Evolutionary conservation across 2,888 invertebrate genomes (phyloP).

Genomic region (Clepsis dumicolana): DNA sequence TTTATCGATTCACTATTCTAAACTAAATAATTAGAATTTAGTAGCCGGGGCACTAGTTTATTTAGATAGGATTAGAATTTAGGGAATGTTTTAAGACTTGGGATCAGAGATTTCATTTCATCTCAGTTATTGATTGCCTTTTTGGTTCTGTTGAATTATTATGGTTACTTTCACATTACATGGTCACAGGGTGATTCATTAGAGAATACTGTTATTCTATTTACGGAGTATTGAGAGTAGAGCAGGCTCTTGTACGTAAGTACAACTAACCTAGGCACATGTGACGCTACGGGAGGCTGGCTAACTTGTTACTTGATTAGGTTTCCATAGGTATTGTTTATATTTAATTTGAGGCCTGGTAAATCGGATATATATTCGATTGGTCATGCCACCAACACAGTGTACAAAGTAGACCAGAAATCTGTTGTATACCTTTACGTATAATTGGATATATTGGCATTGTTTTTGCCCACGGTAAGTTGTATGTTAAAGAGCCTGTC

Average conservation of each 20-base stretch:
- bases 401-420: slow-evolving; percentile 63
- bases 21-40: slow-evolving; percentile 32
- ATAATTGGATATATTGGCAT: slow-evolving; percentile 76
- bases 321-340: slow-evolving; percentile 40
- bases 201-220: slow-evolving; percentile 44
- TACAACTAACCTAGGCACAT: slow-evolving; percentile 36
- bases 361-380: slow-evolving; percentile 48
- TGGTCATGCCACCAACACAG: slow-evolving; percentile 66
- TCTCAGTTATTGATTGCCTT: slow-evolving; percentile 38
- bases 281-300: slow-evolving; percentile 35
- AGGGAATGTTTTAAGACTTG: background rate
- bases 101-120: slow-evolving; percentile 14
- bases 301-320: slow-evolving; percentile 41
- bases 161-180: background rate
- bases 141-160: slow-evolving; percentile 15
- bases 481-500: slow-evolving; percentile 70
- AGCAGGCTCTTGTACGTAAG: slow-evolving; percentile 23
- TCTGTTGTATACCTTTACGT: slow-evolving; percentile 52
- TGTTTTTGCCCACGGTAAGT: slow-evolving; percentile 80
- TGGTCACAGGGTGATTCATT: slow-evolving; percentile 13
- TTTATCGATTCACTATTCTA: slow-evolving; percentile 43
- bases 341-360: slow-evolving; percentile 40
- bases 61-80: background rate
- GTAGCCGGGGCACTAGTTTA: background rate
- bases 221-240: slow-evolving; percentile 13